phyloP scores from a whole-genome alignment of 2,888 invertebrate species.

The Cosmopolites sordidus region DNA sequence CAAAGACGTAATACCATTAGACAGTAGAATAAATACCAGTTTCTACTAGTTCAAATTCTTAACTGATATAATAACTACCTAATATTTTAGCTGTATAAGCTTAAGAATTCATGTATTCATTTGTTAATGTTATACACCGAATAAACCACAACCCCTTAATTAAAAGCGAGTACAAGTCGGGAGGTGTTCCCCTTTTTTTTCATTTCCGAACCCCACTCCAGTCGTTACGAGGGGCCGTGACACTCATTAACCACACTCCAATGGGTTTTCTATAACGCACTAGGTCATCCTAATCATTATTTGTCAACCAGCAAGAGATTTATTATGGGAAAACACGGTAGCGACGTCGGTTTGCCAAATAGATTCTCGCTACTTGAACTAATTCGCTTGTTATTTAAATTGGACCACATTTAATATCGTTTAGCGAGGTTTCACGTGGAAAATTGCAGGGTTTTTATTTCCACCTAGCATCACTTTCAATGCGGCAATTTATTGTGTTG shows the following conservation, averaged over 20 bases:
- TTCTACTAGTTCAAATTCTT: no score
- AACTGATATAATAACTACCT: no score
- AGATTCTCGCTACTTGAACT: conserved; percentile 25
- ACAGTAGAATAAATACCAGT: no score
- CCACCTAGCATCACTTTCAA: no score
- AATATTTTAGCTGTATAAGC: no score
- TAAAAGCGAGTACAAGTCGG: no score
- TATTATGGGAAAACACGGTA: conserved; percentile 23
- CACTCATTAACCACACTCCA: conserved; percentile 27
- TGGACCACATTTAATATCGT: conserved; percentile 20
- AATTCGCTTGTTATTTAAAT: conserved; percentile 25
- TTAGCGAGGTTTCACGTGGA: conserved; percentile 3
- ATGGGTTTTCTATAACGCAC: conserved; percentile 16
- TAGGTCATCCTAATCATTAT: conserved; percentile 19
- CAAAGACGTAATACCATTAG: no score
- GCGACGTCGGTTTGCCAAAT: conserved; percentile 9
- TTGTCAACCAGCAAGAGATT: conserved; percentile 26
- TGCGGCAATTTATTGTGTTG: no score
- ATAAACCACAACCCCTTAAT: no score
- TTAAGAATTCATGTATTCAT: no score
- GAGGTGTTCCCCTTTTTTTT: background rate
- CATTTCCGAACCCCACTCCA: background rate
- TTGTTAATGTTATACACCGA: no score
- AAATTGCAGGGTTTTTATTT: conserved; percentile 17
- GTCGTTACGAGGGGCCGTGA: conserved; percentile 18